Conservation (phyloP, 2,113 vertebrate species). For the Neomonachus schauinslandi region DNA sequence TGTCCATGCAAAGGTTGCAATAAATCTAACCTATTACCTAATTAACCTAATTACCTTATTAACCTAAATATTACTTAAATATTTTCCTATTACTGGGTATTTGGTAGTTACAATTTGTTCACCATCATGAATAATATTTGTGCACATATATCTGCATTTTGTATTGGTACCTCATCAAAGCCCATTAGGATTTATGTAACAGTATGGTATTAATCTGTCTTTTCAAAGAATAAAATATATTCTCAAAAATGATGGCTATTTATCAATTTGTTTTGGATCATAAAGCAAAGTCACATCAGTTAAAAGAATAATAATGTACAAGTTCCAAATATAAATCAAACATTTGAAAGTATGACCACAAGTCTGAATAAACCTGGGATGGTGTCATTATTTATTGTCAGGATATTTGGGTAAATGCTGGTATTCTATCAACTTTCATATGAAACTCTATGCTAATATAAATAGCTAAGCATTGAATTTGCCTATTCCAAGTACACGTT, state of each 20-base stretch:
- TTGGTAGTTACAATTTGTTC: background rate
- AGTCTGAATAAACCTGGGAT: background rate
- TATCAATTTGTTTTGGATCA: background rate
- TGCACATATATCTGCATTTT: background rate
- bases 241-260: background rate
- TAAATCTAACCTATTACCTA: background rate
- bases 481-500: background rate
- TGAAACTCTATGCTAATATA: background rate
- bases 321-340: background rate
- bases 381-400: background rate
- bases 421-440: background rate
- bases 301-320: background rate
- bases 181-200: background rate
- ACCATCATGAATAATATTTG: background rate
- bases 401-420: background rate
- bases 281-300: slow-evolving; percentile 14
- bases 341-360: background rate
- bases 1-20: background rate
- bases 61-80: background rate
- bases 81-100: background rate
- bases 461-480: background rate
- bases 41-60: no score
- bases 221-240: background rate
- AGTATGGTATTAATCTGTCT: background rate
- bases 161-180: background rate